Conservation (phyloP, 1,140 invertebrate species). For the Zaprionus kolodkinae region DNA sequence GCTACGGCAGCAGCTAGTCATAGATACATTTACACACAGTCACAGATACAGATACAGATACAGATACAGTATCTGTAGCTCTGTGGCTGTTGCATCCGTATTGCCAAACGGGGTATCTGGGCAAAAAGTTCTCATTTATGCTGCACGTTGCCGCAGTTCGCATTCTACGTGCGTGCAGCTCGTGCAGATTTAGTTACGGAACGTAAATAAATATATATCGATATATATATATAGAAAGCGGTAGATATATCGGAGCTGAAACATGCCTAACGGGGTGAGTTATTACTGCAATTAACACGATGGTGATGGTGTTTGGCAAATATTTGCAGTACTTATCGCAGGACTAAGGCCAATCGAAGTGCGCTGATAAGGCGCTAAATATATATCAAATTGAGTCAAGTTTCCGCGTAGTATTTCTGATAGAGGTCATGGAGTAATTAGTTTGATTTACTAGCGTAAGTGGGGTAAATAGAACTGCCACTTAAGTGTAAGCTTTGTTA, state of each 20-base stretch:
- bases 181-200: conserved; percentile 43
- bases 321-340: not conserved
- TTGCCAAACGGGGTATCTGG: conserved; percentile 46
- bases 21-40: conserved; percentile 20
- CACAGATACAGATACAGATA: conserved; percentile 21
- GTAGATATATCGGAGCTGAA: not conserved
- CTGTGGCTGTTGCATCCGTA: conserved; percentile 69
- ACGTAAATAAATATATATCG: not conserved
- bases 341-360: not conserved
- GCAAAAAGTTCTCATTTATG: conserved; percentile 71
- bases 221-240: not conserved
- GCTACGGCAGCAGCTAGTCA: not conserved
- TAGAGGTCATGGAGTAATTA: not conserved
- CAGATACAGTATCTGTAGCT: conserved; percentile 27
- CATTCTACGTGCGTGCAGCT: conserved; percentile 71
- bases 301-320: not conserved
- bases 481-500: not conserved
- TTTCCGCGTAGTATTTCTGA: not conserved
- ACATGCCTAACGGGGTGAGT: not conserved
- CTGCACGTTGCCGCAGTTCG: conserved; percentile 58
- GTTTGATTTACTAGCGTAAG: not conserved
- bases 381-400: not conserved
- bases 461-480: not conserved
- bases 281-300: not conserved
- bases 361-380: not conserved